Percentiles rank a stretch among this genome's conserved stretches.
Evolutionary conservation across 2,797 vertebrate species (phyloP).

Genomic region (Semaprochilodus insignis): DNA sequence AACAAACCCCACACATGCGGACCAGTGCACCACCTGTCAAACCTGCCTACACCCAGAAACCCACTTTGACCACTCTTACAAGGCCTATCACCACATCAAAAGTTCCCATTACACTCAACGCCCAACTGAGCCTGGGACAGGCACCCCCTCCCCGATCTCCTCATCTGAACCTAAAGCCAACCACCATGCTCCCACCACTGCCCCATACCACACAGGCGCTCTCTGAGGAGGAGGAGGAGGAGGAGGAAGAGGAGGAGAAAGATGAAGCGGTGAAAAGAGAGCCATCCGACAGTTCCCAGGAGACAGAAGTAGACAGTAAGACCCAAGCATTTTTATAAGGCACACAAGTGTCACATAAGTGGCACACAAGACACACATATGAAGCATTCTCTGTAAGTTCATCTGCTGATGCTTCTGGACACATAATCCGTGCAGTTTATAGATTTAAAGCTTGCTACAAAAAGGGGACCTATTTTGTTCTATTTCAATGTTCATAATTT

Average conservation of each 20-base stretch:
- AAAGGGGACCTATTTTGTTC: too few species aligned
- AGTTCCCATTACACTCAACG: background rate
- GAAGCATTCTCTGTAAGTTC: background rate
- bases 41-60: background rate
- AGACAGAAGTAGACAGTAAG: slow-evolving; percentile 62
- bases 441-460: too few species aligned
- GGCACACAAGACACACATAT: background rate
- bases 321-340: background rate
- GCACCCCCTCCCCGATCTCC: background rate
- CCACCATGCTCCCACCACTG: fast-evolving
- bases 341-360: background rate
- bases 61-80: background rate
- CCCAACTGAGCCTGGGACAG: background rate
- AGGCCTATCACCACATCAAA: background rate
- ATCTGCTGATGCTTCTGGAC: too few species aligned
- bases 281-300: slow-evolving; percentile 61
- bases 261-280: slow-evolving; percentile 37
- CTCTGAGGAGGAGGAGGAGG: slow-evolving; percentile 29
- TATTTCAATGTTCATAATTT: too few species aligned
- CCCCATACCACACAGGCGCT: slow-evolving; percentile 46
- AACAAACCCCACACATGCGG: background rate
- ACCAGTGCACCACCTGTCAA: background rate
- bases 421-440: too few species aligned
- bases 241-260: background rate
- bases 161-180: background rate